Conservation (phyloP, 2,888 invertebrate genomes). For the Drosophila cracens region DNA sequence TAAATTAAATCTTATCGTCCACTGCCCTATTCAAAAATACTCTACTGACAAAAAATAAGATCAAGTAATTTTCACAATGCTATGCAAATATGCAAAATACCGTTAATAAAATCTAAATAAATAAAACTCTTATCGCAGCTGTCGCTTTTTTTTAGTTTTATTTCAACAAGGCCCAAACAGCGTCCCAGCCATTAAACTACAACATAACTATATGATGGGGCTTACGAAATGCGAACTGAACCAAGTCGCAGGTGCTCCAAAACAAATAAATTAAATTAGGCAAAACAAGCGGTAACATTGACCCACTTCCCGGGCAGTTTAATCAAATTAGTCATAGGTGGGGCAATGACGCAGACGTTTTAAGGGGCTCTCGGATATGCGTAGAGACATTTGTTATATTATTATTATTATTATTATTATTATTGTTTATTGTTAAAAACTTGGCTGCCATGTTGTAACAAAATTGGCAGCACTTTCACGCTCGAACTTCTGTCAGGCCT, state of each 20-base stretch:
- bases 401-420: slow-evolving; percentile 14
- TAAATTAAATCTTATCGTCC: not conserved
- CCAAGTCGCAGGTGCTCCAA: not conserved
- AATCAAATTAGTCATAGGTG: slow-evolving; percentile 61
- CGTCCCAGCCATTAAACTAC: slow-evolving; percentile 27
- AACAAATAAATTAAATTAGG: slow-evolving; percentile 44
- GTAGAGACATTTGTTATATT: not conserved
- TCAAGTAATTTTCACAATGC: slow-evolving; percentile 28
- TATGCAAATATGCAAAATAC: slow-evolving; percentile 16
- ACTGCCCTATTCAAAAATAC: slow-evolving; percentile 15
- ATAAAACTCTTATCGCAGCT: slow-evolving; percentile 39
- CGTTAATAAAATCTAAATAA: slow-evolving; percentile 33
- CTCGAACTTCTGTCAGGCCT: slow-evolving; percentile 59
- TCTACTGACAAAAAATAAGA: slow-evolving; percentile 10
- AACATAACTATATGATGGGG: slow-evolving; percentile 2
- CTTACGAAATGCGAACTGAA: slow-evolving; percentile 9
- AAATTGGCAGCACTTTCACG: slow-evolving; percentile 62
- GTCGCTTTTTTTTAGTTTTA: not conserved
- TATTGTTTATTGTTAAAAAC: slow-evolving; percentile 30
- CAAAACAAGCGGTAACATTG: slow-evolving; percentile 51
- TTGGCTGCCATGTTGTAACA: slow-evolving; percentile 34
- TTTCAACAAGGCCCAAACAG: slow-evolving; percentile 2
- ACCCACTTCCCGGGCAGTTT: slow-evolving; percentile 52
- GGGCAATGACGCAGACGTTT: slow-evolving; percentile 43
- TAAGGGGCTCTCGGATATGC: slow-evolving; percentile 3